A percentile compares a stretch with the other conserved stretches of the same genome.
phyloP scores from a whole-genome alignment of 2,113 vertebrate genomes.

The Dicaeum eximium region DNA sequence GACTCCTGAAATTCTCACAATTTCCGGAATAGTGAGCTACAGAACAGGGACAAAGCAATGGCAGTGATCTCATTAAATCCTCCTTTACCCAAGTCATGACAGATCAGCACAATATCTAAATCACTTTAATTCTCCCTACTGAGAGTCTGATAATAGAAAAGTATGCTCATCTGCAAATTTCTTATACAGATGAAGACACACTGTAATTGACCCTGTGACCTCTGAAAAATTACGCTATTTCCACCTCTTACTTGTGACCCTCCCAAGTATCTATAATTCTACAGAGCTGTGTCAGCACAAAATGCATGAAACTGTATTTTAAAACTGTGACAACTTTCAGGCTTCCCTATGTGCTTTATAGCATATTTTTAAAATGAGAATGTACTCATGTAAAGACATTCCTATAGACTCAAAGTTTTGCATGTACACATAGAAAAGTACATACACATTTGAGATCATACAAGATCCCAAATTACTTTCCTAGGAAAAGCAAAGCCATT shows the following conservation, averaged over 20 bases:
- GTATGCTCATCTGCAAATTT: background rate
- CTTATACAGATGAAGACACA: background rate
- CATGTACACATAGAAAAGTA: background rate
- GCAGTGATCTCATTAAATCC: background rate
- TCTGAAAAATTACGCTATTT: background rate
- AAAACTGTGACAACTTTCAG: background rate
- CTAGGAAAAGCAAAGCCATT: background rate
- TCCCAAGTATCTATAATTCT: background rate
- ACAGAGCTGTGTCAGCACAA: background rate
- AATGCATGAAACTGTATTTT: background rate
- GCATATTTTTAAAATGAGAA: background rate
- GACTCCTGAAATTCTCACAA: background rate
- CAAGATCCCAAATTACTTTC: background rate
- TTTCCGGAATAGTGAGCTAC: background rate
- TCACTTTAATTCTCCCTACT: background rate
- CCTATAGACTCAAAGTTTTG: background rate
- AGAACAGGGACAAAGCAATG: background rate
- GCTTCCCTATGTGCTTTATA: background rate
- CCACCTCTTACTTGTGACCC: background rate
- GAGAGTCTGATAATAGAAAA: slow-evolving; percentile 25
- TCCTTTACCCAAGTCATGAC: background rate
- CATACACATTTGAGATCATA: too few relatives aligned
- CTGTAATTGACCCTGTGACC: background rate
- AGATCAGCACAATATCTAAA: slow-evolving; percentile 15
- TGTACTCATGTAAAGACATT: background rate